Evolutionary conservation across 2,113 vertebrate species (phyloP).

Genomic region (Pollachius pollachius): DNA sequence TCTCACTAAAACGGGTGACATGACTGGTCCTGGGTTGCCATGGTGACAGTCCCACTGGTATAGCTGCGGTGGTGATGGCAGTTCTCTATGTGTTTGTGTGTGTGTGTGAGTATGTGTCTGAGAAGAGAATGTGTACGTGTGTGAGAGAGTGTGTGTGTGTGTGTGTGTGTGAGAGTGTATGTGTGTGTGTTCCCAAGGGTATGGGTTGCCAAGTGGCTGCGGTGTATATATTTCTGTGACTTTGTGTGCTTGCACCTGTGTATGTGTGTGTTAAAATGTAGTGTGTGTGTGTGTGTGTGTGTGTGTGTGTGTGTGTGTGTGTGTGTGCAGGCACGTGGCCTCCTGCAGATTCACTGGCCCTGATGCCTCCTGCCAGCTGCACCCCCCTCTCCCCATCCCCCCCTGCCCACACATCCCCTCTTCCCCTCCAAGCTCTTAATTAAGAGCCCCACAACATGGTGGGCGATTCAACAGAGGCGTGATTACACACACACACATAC

Average conservation of each 20-base stretch:
- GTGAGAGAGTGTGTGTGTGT: constrained; percentile 12
- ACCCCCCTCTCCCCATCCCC: constrained; percentile 87
- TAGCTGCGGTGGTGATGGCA: constrained; percentile 59
- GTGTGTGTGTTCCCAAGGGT: not conserved
- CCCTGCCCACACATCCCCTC: constrained; percentile 46
- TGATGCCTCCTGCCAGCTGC: constrained; percentile 95
- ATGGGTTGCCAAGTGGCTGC: not conserved
- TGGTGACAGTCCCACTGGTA: constrained; percentile 94
- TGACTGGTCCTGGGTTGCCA: constrained; percentile 94
- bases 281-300: constrained; percentile 52
- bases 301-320: constrained; percentile 72
- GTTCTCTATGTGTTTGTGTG: constrained; percentile 47
- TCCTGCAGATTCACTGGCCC: constrained; percentile 96
- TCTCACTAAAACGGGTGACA: constrained; percentile 76
- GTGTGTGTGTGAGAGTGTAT: constrained; percentile 44
- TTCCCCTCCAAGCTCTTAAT: constrained; percentile 53
- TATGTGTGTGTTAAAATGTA: constrained; percentile 13
- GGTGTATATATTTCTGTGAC: not conserved
- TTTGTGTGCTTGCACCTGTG: constrained; percentile 43
- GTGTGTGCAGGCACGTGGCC: constrained; percentile 57
- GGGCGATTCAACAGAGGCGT: constrained; percentile 49
- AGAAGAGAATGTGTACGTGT: constrained; percentile 69
- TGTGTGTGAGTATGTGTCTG: constrained; percentile 77
- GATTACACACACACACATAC: constrained; percentile 29
- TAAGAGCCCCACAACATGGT: constrained; percentile 58